Base-by-base conservation (phyloP, 2,113 vertebrate species). In the Pelusios castaneus region DNA sequence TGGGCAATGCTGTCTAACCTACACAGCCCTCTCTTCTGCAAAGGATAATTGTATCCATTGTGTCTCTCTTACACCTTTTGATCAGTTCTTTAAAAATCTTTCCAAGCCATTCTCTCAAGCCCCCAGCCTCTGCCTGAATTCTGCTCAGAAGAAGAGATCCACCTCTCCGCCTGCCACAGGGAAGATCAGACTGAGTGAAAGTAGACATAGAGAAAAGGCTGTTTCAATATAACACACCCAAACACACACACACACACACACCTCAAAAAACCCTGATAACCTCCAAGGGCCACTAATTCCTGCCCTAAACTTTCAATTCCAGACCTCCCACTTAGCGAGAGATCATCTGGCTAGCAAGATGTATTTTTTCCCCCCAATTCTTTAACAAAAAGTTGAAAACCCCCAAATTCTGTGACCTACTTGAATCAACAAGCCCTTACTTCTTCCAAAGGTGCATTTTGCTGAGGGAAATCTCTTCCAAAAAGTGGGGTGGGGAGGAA, bases 391-490 rank as follows among this genome's bases (percentile, higher is more conserved):
- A 12, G 12, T 29, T 76, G 93, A 93, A 96, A 95, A 95, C 94
- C 85, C 45, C 0, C 6, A 95, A 91, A 96, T 91, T 89, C 91
- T 93, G 82, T 92, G 88, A 95, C 90, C 92, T 94, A 92, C 95
- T 94, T 80, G 8, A 97, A 97, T 80, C 75, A 86, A 96, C 92
- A 95, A 91, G 92, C 96, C 97, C 95, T 96, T 96, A 95, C 91
- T 96, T 97, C 95, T 97, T 96, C 93, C 94, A 97, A 94, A 96
- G 93, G 94, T 97, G 94, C 95, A 95, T 94, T 97, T 96, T 97
- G 97, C 92, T 96, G 96, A 97, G 97, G 91, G 90, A 92, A 58
- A 95, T 7, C 93, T 94, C 91, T 97, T 96, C 96, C 97, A 96
- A 97, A 97, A 96, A 96, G 96, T 47, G 47, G 6, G 87, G 92